Percentiles rank a stretch among this genome's conserved stretches.
phyloP scores from a whole-genome alignment of 2,797 vertebrate genomes.

The Artibeus jamaicensis region DNA sequence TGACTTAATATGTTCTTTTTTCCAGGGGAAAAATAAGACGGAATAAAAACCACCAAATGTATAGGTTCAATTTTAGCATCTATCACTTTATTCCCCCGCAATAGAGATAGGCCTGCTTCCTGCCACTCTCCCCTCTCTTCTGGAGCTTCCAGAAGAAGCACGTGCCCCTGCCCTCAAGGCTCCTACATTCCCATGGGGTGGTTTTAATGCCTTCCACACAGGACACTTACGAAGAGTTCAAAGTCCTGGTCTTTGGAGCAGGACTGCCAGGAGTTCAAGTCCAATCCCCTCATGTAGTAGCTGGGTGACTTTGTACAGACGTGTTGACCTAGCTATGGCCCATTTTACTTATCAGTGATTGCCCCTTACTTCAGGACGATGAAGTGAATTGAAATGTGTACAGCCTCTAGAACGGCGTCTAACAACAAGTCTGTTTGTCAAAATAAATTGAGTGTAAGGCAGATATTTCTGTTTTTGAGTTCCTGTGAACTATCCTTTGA shows the following conservation, averaged over 20 bases:
- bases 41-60: not conserved
- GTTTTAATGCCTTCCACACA: not conserved
- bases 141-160: too few relatives aligned
- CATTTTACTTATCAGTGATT: not conserved
- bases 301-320: not conserved
- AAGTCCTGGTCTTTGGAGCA: not conserved
- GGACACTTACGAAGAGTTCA: not conserved
- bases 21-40: too few relatives aligned
- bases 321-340: not conserved
- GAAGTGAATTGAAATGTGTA: not conserved
- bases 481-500: not conserved
- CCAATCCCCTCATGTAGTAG: not conserved
- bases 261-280: not conserved
- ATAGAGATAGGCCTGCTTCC: accelerated
- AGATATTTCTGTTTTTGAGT: not conserved
- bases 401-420: not conserved
- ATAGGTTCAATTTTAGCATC: accelerated
- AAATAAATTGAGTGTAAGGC: not conserved
- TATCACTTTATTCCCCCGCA: accelerated
- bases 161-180: accelerated
- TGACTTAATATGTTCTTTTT: not conserved
- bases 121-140: not conserved
- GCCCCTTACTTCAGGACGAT: not conserved
- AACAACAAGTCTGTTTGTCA: not conserved
- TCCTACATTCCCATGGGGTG: accelerated